Conservation (phyloP, 1,140 invertebrate species). For the Carposina sasakii region DNA sequence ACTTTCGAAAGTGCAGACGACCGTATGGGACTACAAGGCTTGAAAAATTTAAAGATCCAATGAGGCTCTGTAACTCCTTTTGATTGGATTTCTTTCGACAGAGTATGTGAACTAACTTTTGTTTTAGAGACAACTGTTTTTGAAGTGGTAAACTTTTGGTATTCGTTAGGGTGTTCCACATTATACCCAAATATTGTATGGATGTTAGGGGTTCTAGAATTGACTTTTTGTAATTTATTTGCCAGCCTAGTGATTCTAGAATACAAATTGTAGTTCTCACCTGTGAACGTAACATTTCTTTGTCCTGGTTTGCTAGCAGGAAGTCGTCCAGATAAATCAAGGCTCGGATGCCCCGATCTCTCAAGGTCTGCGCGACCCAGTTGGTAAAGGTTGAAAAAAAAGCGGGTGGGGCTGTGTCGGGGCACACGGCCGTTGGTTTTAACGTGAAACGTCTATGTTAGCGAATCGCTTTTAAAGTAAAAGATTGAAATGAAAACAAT, state of each 20-base stretch:
- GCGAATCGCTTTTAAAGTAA: too few relatives aligned
- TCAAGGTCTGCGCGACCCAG: neutral
- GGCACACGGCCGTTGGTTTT: too few relatives aligned
- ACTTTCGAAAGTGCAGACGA: neutral
- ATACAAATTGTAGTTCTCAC: neutral
- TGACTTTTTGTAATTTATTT: slow-evolving; percentile 10
- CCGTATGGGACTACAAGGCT: neutral
- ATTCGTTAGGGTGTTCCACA: neutral
- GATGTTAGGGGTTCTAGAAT: neutral
- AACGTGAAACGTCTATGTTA: too few relatives aligned
- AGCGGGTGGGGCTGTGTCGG: too few relatives aligned
- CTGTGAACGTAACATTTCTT: neutral
- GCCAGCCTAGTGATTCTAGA: slow-evolving; percentile 10
- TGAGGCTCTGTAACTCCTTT: neutral
- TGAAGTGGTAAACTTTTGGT: neutral
- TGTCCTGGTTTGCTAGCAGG: neutral
- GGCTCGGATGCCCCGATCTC: neutral
- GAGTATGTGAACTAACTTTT: neutral
- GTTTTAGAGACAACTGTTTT: neutral
- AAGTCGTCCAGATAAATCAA: neutral
- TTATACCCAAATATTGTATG: neutral
- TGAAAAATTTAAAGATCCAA: neutral
- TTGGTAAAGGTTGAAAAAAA: neutral
- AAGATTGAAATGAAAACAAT: too few relatives aligned
- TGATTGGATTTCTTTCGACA: neutral